Percentiles rank a stretch among this genome's conserved stretches.
Evolutionary conservation across 64 coral and sea anemone species (phyloP).

Genomic region (Astreopora myriophthalma): DNA sequence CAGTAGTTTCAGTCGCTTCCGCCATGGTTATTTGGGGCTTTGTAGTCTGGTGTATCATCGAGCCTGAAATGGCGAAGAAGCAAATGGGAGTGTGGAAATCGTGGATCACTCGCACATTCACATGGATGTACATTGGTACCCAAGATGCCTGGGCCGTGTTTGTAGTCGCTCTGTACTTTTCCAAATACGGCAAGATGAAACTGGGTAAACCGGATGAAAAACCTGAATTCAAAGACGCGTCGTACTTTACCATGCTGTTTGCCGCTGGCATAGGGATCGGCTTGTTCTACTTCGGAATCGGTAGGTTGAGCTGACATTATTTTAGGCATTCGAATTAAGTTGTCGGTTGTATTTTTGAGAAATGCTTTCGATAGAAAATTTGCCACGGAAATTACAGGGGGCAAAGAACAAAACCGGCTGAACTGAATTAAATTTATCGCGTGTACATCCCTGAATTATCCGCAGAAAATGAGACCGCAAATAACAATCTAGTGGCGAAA

Average conservation of each 20-base stretch:
- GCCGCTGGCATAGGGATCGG: slow-evolving; percentile 77
- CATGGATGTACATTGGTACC: slow-evolving; percentile 84
- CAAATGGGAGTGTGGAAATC: slow-evolving; percentile 35
- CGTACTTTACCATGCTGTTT: slow-evolving; percentile 86
- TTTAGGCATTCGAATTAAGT: too few species aligned
- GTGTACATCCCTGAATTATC: background rate
- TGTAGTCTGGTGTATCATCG: background rate
- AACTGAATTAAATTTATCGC: background rate
- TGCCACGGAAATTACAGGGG: background rate
- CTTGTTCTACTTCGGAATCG: slow-evolving; percentile 63
- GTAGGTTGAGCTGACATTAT: background rate
- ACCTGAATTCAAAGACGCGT: slow-evolving; percentile 67
- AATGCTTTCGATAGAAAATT: background rate
- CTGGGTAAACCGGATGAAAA: slow-evolving; percentile 73
- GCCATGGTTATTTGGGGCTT: slow-evolving; percentile 40
- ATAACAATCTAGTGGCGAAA: background rate
- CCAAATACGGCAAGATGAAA: slow-evolving; percentile 71
- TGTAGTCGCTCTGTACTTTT: slow-evolving; percentile 56
- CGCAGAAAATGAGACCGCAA: background rate
- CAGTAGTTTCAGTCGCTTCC: slow-evolving; percentile 2
- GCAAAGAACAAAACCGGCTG: background rate
- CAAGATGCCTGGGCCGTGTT: slow-evolving; percentile 82
- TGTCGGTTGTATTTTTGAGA: background rate
- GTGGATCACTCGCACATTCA: slow-evolving; percentile 64
- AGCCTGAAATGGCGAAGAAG: background rate